These are phyloP conservation scores for Liolophura sinensis DNA, from an alignment of 1,140 invertebrate species.

Conservation along the genomic window DNA sequence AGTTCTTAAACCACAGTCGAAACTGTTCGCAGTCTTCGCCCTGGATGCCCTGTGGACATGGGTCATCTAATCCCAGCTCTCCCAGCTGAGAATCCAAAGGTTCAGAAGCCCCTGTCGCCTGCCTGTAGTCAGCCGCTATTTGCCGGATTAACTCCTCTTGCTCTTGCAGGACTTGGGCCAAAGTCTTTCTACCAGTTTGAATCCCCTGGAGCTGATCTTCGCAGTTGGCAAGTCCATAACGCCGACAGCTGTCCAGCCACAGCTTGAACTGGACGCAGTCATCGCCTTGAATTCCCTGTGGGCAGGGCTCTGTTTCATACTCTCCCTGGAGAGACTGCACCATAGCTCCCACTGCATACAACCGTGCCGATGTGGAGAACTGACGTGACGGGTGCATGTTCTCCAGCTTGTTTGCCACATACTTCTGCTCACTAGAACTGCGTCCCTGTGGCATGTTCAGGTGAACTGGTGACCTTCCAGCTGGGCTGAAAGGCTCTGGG, in stretches of 20 bases:
- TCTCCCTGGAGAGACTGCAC: slow-evolving; percentile 4
- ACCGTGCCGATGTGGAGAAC: slow-evolving; percentile 11
- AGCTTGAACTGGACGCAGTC: slow-evolving; percentile 37
- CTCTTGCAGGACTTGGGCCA: slow-evolving; percentile 37
- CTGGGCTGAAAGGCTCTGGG: slow-evolving; percentile 69
- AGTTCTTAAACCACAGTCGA: slow-evolving; percentile 3
- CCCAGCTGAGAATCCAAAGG: no score
- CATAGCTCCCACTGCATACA: slow-evolving; percentile 55
- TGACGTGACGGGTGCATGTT: slow-evolving; percentile 53
- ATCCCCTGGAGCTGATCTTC: slow-evolving; percentile 34
- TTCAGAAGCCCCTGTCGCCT: neutral
- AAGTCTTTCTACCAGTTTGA: slow-evolving; percentile 35
- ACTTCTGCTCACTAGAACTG: slow-evolving; percentile 64
- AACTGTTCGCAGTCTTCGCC: slow-evolving; percentile 10
- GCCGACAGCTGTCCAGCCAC: slow-evolving; percentile 46
- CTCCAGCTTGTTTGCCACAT: slow-evolving; percentile 69
- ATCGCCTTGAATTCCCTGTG: slow-evolving; percentile 49
- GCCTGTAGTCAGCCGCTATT: slow-evolving; percentile 4
- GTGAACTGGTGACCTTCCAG: slow-evolving; percentile 54
- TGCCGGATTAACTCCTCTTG: slow-evolving; percentile 26
- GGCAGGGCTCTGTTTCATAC: slow-evolving; percentile 24
- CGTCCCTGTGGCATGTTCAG: slow-evolving; percentile 73
- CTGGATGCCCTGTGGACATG: slow-evolving; percentile 20
- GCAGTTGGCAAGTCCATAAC: slow-evolving; percentile 42
- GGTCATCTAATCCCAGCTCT: neutral